A percentile compares a stretch with the other conserved stretches of the same genome.
phyloP scores from a whole-genome alignment of 2,113 vertebrate species.

The Coturnix japonica region DNA sequence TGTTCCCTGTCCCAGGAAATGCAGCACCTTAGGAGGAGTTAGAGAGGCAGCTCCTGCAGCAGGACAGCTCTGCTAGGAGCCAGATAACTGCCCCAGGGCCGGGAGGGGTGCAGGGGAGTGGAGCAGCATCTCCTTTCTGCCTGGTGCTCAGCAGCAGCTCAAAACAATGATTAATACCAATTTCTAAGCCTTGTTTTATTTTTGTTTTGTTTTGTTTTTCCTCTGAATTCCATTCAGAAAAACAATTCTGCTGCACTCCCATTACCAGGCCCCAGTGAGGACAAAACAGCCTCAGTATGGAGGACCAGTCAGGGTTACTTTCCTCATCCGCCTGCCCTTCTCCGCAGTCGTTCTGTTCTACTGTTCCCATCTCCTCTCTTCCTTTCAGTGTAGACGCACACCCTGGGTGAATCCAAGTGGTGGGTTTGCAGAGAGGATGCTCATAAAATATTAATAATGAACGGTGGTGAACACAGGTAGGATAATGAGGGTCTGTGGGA shows the following conservation, averaged over 20 bases:
- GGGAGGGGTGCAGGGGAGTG: fast-evolving
- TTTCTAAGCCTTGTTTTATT: conserved; percentile 10
- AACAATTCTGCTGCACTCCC: neutral
- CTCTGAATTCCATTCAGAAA: conserved; percentile 27
- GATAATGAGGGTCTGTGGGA: conserved; percentile 75
- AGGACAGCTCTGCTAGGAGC: neutral
- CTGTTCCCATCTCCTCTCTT: neutral
- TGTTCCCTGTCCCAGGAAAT: neutral
- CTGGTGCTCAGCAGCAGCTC: neutral
- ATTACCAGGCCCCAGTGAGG: neutral
- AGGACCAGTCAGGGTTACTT: neutral
- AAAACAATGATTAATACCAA: neutral
- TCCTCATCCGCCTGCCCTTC: neutral
- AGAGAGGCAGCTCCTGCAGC: neutral
- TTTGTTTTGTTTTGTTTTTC: neutral
- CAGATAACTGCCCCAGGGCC: neutral
- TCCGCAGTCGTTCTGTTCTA: conserved; percentile 7
- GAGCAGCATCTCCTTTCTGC: neutral
- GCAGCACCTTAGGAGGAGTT: neutral
- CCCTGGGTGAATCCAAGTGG: conserved; percentile 21
- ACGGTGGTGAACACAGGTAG: conserved; percentile 46
- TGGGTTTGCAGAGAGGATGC: conserved; percentile 61
- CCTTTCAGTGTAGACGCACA: conserved; percentile 6
- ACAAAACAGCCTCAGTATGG: neutral
- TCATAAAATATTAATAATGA: conserved; percentile 73